Evolutionary conservation across 2,113 vertebrate genomes (phyloP), one percentile per base, ranked within the genome.

Genomic region (Lepus americanus): DNA sequence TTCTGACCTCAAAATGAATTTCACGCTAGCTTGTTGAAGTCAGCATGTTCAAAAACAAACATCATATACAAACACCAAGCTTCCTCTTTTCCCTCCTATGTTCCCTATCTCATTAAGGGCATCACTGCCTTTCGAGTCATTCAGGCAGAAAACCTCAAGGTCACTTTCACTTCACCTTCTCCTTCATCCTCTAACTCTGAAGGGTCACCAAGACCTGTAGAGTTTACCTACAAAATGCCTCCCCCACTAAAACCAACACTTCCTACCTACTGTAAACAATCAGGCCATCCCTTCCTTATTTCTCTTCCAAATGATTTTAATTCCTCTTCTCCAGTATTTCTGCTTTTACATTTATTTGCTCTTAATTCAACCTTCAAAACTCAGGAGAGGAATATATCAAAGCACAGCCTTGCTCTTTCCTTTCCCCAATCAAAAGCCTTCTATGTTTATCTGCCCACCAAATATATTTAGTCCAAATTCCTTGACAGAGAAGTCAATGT

Each of bases 101-200:
- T 61, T 80, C 78, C n/a, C 81, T 51, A 63, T 53, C 91, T 94
- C 89, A 83, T 69, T 97, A 73, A 94, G n/a, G 70, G 95, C 94
- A 89, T 95, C 95, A 91, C 86, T 91, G 91, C 86, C 70, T 96
- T 95, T 83, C 67, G 70, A 95, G 31, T 91, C 94, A 92, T 82
- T 74, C 23, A 90, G 66, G 93, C 79, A 94, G 83, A 97, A 97
- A 97, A 97, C 95, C 96, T 95, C 97, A 96, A 95, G 72, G 74
- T 86, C 86, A 97, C 95, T 97, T 97, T 97, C 96, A 97, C 91
- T 97, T 90, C 92, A 72, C 25, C 66, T 94, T 94, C 82, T 87
- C 53, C 90, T 89, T 87, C 76, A 79, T 84, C 39, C 51, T 82
- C 27, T 91, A 5, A 53, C 69, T 82, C 63, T 74, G 49, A 92